These are phyloP conservation scores for Eristalinus sepulchralis DNA, from an alignment of 2,888 invertebrate genomes.

Conservation along the genomic window DNA sequence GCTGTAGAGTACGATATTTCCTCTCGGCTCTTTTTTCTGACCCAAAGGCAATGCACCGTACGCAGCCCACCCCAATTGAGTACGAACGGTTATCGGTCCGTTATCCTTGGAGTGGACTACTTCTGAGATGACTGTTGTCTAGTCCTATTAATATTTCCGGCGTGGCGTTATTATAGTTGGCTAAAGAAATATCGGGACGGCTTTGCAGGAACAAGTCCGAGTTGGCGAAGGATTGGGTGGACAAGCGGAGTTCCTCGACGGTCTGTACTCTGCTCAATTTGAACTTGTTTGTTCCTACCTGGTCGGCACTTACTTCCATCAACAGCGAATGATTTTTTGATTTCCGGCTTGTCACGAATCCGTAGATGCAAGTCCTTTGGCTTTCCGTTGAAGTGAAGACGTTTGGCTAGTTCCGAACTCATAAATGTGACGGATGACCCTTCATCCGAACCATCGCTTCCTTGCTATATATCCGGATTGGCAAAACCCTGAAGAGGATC, in stretches of 20 bases:
- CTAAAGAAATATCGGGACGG: slow-evolving; percentile 2
- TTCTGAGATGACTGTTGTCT: slow-evolving; percentile 23
- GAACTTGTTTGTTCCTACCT: neutral
- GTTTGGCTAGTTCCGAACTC: neutral
- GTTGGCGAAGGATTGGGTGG: neutral
- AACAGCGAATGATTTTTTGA: neutral
- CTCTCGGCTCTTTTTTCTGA: neutral
- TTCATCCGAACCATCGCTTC: neutral
- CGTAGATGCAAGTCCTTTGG: neutral
- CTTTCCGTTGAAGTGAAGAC: neutral
- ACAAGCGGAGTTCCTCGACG: neutral
- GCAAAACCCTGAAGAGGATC: neutral
- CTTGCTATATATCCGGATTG: neutral
- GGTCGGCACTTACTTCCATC: neutral
- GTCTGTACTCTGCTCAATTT: neutral
- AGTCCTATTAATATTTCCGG: slow-evolving; percentile 45
- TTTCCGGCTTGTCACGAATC: neutral
- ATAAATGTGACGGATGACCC: neutral
- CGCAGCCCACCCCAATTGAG: slow-evolving; percentile 53
- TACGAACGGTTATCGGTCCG: slow-evolving; percentile 56
- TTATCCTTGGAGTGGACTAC: neutral
- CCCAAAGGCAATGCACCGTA: neutral
- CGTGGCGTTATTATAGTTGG: slow-evolving; percentile 13
- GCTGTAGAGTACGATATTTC: slow-evolving; percentile 1
- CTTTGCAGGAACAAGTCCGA: neutral